These are phyloP conservation scores for Pseudococcus jackbeardsleyi DNA, from an alignment of 2,888 invertebrate species.

Conservation along the genomic window DNA sequence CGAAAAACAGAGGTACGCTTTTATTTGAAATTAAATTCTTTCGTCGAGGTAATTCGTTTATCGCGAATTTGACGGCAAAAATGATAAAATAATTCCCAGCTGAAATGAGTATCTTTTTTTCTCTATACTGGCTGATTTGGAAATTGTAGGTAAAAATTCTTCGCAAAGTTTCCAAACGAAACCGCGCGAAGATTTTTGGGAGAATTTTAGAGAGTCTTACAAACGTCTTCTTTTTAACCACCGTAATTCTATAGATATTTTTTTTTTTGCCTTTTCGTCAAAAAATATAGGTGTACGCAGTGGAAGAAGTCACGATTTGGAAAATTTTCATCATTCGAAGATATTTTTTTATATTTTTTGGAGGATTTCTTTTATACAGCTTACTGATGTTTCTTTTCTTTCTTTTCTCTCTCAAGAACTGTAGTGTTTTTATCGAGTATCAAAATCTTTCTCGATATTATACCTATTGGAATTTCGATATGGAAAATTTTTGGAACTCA, in stretches of 20 bases:
- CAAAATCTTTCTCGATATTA: no score
- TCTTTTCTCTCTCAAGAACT: no score
- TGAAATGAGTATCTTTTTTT: neutral
- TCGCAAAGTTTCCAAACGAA: neutral
- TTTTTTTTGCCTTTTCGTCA: no score
- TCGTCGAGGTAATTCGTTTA: constrained; percentile 22
- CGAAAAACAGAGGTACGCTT: neutral
- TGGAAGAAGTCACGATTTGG: no score
- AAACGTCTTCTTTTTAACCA: neutral
- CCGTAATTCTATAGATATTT: neutral
- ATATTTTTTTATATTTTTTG: no score
- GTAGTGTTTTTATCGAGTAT: no score
- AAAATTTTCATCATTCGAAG: no score
- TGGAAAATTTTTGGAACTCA: no score
- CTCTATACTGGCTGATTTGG: neutral
- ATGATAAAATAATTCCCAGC: constrained; percentile 5
- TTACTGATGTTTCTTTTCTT: no score
- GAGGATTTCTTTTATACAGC: no score
- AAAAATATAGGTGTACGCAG: no score
- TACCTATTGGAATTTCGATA: no score
- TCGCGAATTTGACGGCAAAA: neutral
- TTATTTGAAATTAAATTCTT: constrained; percentile 5
- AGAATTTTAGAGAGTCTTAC: neutral
- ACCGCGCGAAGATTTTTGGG: neutral
- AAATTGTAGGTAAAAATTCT: neutral